These are phyloP conservation scores for Mormyrus iriodes DNA, from an alignment of 2,113 vertebrate species.

Conservation along the genomic window DNA sequence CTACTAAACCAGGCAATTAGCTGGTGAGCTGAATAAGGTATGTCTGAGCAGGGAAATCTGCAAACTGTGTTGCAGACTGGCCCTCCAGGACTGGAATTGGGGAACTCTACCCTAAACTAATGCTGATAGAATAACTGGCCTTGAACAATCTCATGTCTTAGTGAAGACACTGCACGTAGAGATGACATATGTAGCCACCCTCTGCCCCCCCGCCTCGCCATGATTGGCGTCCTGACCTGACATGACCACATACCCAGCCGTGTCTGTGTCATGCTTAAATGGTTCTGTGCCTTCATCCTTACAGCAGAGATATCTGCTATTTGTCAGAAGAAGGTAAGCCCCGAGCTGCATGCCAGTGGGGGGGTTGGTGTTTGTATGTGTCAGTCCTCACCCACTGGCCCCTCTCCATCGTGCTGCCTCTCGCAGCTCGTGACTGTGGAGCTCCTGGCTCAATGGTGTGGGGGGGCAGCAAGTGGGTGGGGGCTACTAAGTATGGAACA, in stretches of 20 bases:
- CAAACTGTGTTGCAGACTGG: not conserved
- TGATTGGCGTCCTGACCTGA: not conserved
- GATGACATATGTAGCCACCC: not conserved
- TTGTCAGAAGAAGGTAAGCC: slow-evolving; percentile 99
- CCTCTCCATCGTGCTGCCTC: slow-evolving; percentile 44
- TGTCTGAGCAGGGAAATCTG: not conserved
- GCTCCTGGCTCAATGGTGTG: not conserved
- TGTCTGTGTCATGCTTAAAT: slow-evolving; percentile 30
- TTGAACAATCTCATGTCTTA: not conserved
- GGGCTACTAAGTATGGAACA: not conserved
- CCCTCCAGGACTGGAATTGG: not conserved
- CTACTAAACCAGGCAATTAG: not conserved
- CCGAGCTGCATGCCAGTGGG: slow-evolving; percentile 40
- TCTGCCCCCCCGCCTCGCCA: not conserved
- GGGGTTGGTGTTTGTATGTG: slow-evolving; percentile 38
- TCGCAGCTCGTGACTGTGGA: slow-evolving; percentile 14
- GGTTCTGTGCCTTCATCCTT: slow-evolving; percentile 65
- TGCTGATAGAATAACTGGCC: not conserved
- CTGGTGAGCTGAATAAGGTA: not conserved
- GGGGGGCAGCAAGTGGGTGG: not conserved
- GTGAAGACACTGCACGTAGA: not conserved
- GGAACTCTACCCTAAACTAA: not conserved
- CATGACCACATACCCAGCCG: not conserved
- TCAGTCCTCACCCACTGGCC: slow-evolving; percentile 14
- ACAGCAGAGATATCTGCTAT: slow-evolving; percentile 99